A percentile compares a stretch with the other conserved stretches of the same genome.
Conservation (phyloP, 1,140 invertebrate species). For the Apis cerana region DNA sequence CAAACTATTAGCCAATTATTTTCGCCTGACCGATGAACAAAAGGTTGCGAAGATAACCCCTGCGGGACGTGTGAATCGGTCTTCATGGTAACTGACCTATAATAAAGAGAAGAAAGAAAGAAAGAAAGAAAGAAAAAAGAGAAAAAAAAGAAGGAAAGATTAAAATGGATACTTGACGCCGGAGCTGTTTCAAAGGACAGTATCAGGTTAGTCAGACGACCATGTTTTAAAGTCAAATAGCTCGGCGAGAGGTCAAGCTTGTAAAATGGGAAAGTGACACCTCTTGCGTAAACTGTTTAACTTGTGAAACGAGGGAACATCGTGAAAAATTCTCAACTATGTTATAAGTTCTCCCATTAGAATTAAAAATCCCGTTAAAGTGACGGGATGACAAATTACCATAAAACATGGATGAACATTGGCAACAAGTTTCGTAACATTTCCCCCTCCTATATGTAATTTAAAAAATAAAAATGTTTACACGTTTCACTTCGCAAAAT, state of each 20-base stretch:
- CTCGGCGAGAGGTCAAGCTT: conserved; percentile 13
- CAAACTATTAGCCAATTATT: conserved; percentile 50
- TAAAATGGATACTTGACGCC: conserved; percentile 23
- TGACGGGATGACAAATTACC: not conserved
- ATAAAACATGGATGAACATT: too few relatives aligned
- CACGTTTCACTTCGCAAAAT: too few relatives aligned
- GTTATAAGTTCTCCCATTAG: too few relatives aligned
- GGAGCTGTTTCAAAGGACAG: not conserved
- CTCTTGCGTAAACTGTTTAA: not conserved
- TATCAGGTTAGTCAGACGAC: conserved; percentile 18
- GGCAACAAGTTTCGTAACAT: too few relatives aligned
- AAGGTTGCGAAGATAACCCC: not conserved
- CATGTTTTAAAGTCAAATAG: conserved; percentile 25
- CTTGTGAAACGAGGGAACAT: not conserved
- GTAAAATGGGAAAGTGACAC: not conserved
- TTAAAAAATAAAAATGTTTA: too few relatives aligned
- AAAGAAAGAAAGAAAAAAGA: conserved; percentile 17
- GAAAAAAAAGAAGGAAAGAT: conserved; percentile 14
- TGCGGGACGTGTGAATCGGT: conserved; percentile 21
- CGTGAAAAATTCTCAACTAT: not conserved
- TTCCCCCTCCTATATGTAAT: too few relatives aligned
- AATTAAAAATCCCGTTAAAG: too few relatives aligned
- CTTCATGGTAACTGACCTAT: conserved; percentile 22
- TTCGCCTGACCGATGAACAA: conserved; percentile 24
- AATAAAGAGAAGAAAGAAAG: not conserved